Percentiles rank a stretch among this genome's conserved stretches.
phyloP scores from a whole-genome alignment of 2,797 vertebrate species.

The Limnodromus scolopaceus region DNA sequence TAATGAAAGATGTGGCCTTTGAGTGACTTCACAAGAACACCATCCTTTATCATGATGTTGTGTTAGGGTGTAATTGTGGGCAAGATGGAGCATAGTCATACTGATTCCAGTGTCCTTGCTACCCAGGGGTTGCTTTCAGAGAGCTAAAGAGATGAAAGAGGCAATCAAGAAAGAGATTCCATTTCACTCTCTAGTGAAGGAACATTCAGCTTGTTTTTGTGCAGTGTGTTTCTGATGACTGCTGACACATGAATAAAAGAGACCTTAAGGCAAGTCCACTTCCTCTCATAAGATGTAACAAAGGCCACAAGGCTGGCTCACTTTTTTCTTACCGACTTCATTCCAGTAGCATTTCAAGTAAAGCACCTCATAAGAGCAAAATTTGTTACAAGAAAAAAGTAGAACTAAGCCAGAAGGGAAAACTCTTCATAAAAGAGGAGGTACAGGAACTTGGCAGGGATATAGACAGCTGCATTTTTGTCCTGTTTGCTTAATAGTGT shows the following conservation, averaged over 20 bases:
- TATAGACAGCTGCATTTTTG: conserved; percentile 45
- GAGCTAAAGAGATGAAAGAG: conserved; percentile 44
- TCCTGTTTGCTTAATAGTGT: conserved; percentile 30
- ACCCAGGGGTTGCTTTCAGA: conserved; percentile 14
- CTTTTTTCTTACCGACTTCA: conserved; percentile 16
- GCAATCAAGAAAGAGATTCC: conserved; percentile 51
- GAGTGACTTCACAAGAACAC: conserved; percentile 23
- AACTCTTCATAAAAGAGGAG: conserved; percentile 9
- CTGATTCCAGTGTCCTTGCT: conserved; percentile 5
- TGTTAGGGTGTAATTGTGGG: neutral
- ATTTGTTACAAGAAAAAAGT: neutral
- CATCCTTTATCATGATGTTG: neutral
- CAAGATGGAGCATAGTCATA: neutral
- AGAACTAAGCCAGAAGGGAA: conserved; percentile 20
- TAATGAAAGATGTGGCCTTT: conserved; percentile 46
- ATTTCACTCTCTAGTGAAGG: conserved; percentile 9
- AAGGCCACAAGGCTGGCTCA: neutral
- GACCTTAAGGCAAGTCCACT: conserved; percentile 12
- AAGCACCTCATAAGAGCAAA: neutral
- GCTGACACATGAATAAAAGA: conserved; percentile 43
- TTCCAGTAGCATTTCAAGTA: neutral
- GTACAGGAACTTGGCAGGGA: conserved; percentile 32
- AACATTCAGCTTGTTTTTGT: conserved; percentile 33
- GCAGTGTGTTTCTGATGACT: conserved; percentile 16
- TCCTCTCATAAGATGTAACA: neutral